Evolutionary conservation across 2,113 vertebrate genomes (phyloP).

Genomic region (Ahaetulla prasina): DNA sequence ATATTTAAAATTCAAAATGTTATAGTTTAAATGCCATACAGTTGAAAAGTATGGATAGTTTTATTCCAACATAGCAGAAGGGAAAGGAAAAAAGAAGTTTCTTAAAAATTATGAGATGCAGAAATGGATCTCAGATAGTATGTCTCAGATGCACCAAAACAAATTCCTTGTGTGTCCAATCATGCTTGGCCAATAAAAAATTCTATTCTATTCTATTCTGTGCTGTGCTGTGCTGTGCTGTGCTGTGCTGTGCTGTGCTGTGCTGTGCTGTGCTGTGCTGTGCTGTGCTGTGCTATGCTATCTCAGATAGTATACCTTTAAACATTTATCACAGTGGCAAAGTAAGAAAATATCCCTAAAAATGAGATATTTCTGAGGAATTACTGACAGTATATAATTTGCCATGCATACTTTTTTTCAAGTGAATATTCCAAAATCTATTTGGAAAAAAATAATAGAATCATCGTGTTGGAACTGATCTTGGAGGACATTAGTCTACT

Average conservation of each 20-base stretch:
- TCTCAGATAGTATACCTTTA: neutral
- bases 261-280: too few relatives aligned
- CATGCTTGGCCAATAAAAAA: too few relatives aligned
- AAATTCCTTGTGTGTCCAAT: too few relatives aligned
- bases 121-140: neutral
- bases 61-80: neutral
- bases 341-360: too few relatives aligned
- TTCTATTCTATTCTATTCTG: too few relatives aligned
- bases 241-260: too few relatives aligned
- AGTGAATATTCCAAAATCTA: neutral
- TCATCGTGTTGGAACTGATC: neutral
- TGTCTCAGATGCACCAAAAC: too few relatives aligned
- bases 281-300: too few relatives aligned
- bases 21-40: neutral
- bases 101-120: neutral
- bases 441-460: neutral
- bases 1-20: neutral
- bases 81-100: neutral
- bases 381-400: neutral
- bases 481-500: neutral
- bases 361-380: too few relatives aligned
- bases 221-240: too few relatives aligned
- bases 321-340: too few relatives aligned
- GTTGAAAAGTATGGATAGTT: neutral
- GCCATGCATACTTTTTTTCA: neutral